These are phyloP conservation scores for Gopherus evgoodei DNA, from an alignment of 2,113 vertebrate genomes.

Conservation along the genomic window DNA sequence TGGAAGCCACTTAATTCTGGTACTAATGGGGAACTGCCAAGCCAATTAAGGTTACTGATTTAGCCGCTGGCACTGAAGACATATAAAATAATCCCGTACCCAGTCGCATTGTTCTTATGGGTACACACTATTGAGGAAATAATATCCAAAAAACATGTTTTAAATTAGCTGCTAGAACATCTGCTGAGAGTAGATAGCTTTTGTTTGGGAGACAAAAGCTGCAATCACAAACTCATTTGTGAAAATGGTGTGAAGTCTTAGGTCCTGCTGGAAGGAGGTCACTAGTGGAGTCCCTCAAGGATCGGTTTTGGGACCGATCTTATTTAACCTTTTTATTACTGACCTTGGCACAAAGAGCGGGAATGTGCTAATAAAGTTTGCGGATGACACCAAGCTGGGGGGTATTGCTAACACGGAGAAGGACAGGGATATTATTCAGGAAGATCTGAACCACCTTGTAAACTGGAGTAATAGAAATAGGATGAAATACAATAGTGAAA, in stretches of 20 bases:
- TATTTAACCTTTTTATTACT: too few species aligned
- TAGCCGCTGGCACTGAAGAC: conserved; percentile 57
- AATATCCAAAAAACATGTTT: background rate
- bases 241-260: background rate
- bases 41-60: conserved; percentile 74
- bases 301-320: too few species aligned
- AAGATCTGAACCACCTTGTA: too few species aligned
- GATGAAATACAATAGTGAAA: too few species aligned
- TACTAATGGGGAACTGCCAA: conserved; percentile 72
- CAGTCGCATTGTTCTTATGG: background rate
- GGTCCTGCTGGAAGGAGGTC: background rate
- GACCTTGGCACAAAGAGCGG: too few species aligned
- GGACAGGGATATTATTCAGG: too few species aligned
- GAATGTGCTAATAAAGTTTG: too few species aligned
- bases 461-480: too few species aligned
- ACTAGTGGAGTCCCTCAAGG: too few species aligned
- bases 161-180: background rate
- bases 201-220: background rate
- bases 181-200: background rate
- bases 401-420: too few species aligned
- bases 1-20: conserved; percentile 69
- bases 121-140: conserved; percentile 7
- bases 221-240: background rate
- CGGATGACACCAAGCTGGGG: too few species aligned
- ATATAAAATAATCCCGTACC: conserved; percentile 42